These are phyloP conservation scores for Spea bombifrons DNA, from an alignment of 2,113 vertebrate genomes.

Conservation along the genomic window DNA sequence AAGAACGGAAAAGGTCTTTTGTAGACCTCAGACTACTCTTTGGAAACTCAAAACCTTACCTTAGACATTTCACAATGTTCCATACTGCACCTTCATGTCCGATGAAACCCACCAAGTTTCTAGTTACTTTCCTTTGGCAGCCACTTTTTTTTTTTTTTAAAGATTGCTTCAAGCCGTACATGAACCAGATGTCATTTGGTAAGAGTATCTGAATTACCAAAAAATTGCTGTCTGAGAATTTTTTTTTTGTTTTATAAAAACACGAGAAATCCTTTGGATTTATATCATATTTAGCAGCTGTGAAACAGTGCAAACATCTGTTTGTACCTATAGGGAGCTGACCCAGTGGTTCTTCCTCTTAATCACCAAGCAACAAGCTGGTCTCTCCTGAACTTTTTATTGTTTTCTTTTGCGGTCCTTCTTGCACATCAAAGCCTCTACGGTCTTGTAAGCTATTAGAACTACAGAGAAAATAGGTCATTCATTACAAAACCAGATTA, in stretches of 20 bases:
- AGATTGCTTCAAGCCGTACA: slow-evolving; percentile 80
- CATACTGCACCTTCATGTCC: slow-evolving; percentile 70
- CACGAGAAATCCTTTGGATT: slow-evolving; percentile 84
- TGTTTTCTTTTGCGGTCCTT: slow-evolving; percentile 66
- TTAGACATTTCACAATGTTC: slow-evolving; percentile 58
- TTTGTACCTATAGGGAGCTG: slow-evolving; percentile 76
- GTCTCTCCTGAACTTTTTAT: slow-evolving; percentile 65
- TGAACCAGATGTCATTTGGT: slow-evolving; percentile 81
- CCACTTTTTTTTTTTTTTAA: slow-evolving; percentile 66
- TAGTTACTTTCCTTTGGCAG: slow-evolving; percentile 78
- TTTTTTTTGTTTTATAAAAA: slow-evolving; percentile 72
- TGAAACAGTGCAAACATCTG: slow-evolving; percentile 80
- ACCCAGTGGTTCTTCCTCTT: slow-evolving; percentile 64
- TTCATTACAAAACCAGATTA: slow-evolving; percentile 55
- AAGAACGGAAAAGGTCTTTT: not conserved
- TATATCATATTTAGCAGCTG: slow-evolving; percentile 84
- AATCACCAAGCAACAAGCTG: slow-evolving; percentile 68
- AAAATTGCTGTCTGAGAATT: slow-evolving; percentile 79
- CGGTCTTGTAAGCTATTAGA: slow-evolving; percentile 58
- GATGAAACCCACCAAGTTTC: slow-evolving; percentile 69
- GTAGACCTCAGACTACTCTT: not conserved
- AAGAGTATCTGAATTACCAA: slow-evolving; percentile 77
- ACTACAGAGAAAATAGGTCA: slow-evolving; percentile 51
- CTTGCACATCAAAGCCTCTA: slow-evolving; percentile 68
- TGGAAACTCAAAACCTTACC: not conserved